Evolutionary conservation across 2,888 invertebrate genomes (phyloP), one percentile per base, ranked within the genome.

Genomic region (Oligia latruncula): DNA sequence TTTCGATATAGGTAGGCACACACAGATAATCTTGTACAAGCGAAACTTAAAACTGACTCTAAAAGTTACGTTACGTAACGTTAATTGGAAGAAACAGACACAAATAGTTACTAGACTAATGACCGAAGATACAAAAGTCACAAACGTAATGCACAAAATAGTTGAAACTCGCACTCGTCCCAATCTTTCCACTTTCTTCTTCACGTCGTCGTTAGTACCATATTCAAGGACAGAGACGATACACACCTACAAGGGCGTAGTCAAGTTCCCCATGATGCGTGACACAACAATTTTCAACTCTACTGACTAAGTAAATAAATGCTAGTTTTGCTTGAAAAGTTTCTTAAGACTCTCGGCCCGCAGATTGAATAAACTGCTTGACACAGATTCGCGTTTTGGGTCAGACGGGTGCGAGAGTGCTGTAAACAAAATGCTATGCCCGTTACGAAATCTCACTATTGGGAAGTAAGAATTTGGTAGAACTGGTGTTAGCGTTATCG

Each of bases 281-380:
- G 23, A 80, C 82, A 87, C 76, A 75, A 85, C 82, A 80, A 94
- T 92, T 91, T 82, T 90, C 88, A 80, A 91, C 95, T 92, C 88
- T 95, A 91, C 13, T 75, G 17, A 23, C 78, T 71, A 78, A 64
- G 74, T 62, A n/a, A 52, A 90, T 93, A 94, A 87, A 90, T 87
- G 85, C 85, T 90, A 91, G 84, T 93, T 93, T 94, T 83, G 92
- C 89, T 82, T 91, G 93, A 74, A 83, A 80, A 76, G 55, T 75
- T 83, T 82, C 88, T 87, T 90, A 91, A 92, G 93, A 92, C 92
- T 94, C 94, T 94, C 93, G 92, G 92, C 92, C 92, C 91, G 92
- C 95, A 96, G 96, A 97, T 97, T 97, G 96, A 97, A 97, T 97
- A 97, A 97, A 97, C 97, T 95, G 95, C 97, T 97, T 97, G 97